Base-by-base conservation (phyloP, 2,797 vertebrate species). In the Falco berigora region DNA sequence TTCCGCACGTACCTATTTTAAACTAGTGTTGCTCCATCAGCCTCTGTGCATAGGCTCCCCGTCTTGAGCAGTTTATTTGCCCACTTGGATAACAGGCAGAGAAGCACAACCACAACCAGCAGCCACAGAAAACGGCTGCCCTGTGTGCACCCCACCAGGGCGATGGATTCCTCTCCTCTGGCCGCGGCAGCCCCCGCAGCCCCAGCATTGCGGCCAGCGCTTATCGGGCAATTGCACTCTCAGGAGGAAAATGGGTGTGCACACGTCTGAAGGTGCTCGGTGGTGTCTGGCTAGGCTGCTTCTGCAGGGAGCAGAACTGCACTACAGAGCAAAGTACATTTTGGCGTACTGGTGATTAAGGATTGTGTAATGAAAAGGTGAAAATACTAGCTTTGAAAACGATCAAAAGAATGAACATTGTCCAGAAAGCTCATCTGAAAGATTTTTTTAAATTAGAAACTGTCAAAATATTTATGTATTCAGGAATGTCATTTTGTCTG, bases 131-230 rank as follows among this genome's bases (percentile, higher is more conserved):
- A 49, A 55, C 0, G 2, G 14, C 14, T 62, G 22, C 8, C 28
- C 19, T 0, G 22, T 20, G 30, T 23, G 27, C 32, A 30, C 10
- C 25, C 22, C 4, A 1, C 38, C 1, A 2, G 47, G 63, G 46
- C 0, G 3, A 23, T 7, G 19, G 38, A 17, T 27, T 38, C 46
- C 62, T 61, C 34, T 50, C 21, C 47, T 69, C 38, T 1, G 2
- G 19, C n/a, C 6, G 5, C 0, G 0, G 55, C 66, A 62, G 61
- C 6, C 12, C 13, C 44, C 0, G 1, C 27, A 58, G 25, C 23
- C 42, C 61, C 1, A 1, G 32, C 32, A 8, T 44, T 1, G 0
- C 1, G 2, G 40, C 46, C 50, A 12, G 50, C 0, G 2, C 30
- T 74, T 78, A 67, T 25, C 14, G 0, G 67, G 56, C 36, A 7